These are phyloP conservation scores for Rallus limicola DNA, from an alignment of 2,113 vertebrate genomes.

Conservation along the genomic window DNA sequence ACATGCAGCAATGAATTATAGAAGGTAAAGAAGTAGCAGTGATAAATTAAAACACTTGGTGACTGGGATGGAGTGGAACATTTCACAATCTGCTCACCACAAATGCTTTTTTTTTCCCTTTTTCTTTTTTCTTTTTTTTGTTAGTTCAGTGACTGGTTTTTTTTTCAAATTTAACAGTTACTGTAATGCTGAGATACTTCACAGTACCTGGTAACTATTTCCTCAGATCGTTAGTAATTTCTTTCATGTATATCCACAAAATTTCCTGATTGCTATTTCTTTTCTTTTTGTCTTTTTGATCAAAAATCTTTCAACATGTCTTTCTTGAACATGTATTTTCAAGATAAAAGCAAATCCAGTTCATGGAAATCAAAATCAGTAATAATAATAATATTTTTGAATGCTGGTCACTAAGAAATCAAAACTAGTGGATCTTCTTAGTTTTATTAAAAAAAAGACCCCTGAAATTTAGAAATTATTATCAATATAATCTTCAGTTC, in stretches of 20 bases:
- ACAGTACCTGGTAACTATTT: constrained; percentile 2
- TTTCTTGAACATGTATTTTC: constrained; percentile 26
- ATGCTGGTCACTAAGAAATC: constrained; percentile 32
- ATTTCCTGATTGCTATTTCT: constrained; percentile 68
- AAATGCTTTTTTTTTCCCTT: not conserved
- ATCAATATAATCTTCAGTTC: not conserved
- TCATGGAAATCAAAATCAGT: not conserved
- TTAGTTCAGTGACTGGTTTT: not conserved
- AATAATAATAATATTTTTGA: constrained; percentile 1
- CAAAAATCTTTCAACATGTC: constrained; percentile 44
- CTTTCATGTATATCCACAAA: constrained; percentile 64
- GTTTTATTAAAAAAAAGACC: not conserved
- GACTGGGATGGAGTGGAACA: not conserved
- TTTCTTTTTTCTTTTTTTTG: not conserved
- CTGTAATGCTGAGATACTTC: constrained; percentile 4
- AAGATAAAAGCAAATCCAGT: not conserved
- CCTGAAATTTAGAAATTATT: not conserved
- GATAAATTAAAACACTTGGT: not conserved
- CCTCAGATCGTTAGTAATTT: constrained; percentile 44
- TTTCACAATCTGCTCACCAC: not conserved
- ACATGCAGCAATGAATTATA: not conserved
- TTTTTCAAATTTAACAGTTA: not conserved
- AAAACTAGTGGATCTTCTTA: constrained; percentile 5
- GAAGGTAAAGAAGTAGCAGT: not conserved
- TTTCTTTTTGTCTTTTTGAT: constrained; percentile 69